phyloP scores from a whole-genome alignment of 2,888 invertebrate genomes.

The Dinocampus coccinellae region DNA sequence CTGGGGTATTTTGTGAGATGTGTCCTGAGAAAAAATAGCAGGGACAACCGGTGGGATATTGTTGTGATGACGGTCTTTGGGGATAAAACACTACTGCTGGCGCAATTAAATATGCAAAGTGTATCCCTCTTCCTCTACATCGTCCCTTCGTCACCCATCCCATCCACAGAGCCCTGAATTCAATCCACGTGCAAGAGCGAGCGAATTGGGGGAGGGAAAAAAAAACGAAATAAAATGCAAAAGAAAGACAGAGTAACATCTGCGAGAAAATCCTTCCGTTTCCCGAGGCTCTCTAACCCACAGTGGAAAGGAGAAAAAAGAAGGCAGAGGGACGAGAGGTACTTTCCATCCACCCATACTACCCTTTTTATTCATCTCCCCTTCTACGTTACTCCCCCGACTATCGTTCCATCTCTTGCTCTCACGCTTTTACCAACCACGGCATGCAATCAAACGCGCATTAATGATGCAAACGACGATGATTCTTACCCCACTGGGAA shows the following conservation, averaged over 20 bases:
- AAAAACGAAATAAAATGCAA: not conserved
- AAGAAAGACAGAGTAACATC: constrained; percentile 50
- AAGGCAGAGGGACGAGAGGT: too few species aligned
- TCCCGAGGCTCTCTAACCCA: constrained; percentile 24
- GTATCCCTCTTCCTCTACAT: constrained; percentile 43
- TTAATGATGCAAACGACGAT: constrained; percentile 32
- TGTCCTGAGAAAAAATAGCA: constrained; percentile 23
- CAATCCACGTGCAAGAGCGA: not conserved
- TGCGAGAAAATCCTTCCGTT: constrained; percentile 49
- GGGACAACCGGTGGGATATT: constrained; percentile 16
- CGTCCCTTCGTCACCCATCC: constrained; percentile 21
- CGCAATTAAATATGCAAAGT: constrained; percentile 61
- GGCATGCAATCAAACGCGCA: constrained; percentile 24
- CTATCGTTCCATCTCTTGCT: not conserved
- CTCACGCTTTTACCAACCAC: constrained; percentile 2
- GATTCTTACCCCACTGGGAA: constrained; percentile 16
- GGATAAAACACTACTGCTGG: constrained; percentile 41
- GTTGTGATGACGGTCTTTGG: constrained; percentile 1
- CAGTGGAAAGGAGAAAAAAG: constrained; percentile 49
- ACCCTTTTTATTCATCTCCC: constrained; percentile 22
- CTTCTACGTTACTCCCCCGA: not conserved
- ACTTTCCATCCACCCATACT: constrained; percentile 45
- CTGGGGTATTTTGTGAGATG: constrained; percentile 10
- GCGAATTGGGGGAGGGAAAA: not conserved
- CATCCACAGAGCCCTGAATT: not conserved